These are phyloP conservation scores for Falco rusticolus DNA, from an alignment of 2,797 vertebrate genomes.

Conservation along the genomic window DNA sequence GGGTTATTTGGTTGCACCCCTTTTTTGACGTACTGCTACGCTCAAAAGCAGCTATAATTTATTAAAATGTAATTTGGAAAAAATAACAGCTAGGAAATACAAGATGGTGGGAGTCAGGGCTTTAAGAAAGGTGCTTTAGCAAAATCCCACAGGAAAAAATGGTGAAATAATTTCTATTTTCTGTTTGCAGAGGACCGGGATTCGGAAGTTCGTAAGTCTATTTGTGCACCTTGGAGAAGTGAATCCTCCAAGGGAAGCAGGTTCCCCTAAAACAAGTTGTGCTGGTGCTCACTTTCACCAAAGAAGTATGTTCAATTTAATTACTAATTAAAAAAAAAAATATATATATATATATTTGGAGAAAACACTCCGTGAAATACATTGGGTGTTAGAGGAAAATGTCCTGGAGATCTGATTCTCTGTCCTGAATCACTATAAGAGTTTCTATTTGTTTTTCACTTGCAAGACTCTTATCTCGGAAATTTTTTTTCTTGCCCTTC, in stretches of 20 bases:
- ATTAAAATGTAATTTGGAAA: no score
- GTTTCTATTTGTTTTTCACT: not conserved
- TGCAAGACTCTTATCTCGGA: accelerated
- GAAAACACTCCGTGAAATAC: not conserved
- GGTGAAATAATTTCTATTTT: not conserved
- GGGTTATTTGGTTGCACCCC: no score
- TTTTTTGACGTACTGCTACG: no score
- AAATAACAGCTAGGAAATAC: not conserved
- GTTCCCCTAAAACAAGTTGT: not conserved
- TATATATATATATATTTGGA: not conserved
- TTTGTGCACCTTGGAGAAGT: no score
- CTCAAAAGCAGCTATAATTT: no score
- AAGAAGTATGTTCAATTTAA: no score
- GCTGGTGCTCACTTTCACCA: no score
- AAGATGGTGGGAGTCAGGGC: not conserved
- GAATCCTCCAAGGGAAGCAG: not conserved
- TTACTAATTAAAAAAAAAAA: not conserved
- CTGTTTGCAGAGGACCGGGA: not conserved
- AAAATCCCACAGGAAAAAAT: not conserved
- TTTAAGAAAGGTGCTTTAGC: not conserved
- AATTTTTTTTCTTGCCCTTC: not conserved
- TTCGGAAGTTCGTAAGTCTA: not conserved
- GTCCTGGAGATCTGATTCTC: no score
- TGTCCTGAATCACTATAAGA: not conserved
- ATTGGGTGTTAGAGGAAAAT: no score